Evolutionary conservation across 2,797 vertebrate species (phyloP), one percentile per base, ranked within the genome.

Genomic region (Phoeniculus purpureus): DNA sequence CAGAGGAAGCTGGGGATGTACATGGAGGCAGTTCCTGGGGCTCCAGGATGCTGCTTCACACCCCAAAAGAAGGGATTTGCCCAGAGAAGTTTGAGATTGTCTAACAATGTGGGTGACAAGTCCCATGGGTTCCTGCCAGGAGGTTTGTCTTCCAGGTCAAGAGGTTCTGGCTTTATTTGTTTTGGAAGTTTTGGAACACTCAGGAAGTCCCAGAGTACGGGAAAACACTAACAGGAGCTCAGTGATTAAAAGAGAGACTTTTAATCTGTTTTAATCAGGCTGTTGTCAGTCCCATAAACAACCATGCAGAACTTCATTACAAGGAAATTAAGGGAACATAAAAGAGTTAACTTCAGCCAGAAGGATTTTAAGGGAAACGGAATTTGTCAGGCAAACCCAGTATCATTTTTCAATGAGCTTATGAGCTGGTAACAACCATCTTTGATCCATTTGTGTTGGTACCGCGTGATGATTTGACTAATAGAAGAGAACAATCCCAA

Each of bases 21-120:
- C 31, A 21, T 71, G 29, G 32, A 23, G 26, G 21, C 55, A n/a
- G 5, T 29, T 34, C 8, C 31, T 7, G 19, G 19, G 45, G 32
- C 45, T 66, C 32, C 64, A 31, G 37, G 34, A 9, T 26, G 47
- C 15, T 26, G 17, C 17, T 7, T n/a, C 52, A 4, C 22, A 5
- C 8, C 27, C 43, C 45, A 31, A 18, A 55, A 37, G 29, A 27
- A 25, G 23, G 4, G 15, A 56, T 16, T 15, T 48, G 25, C n/a
- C 60, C 27, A 3, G 12, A 25, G n/a, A 55, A 10, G 10, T 17
- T 58, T 62, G 40, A 40, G 40, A 26, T 61, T 5, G 17, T 56
- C 40, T 25, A n/a, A 21, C 1, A 0, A 29, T 0, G 1, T 5
- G 10, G 3, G 8, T 13, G 11, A 34, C 0, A 1, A 45, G 11